Evolutionary conservation across 2,113 vertebrate genomes (phyloP), one percentile per base, ranked within the genome.

Genomic region (Erinaceus europaeus): DNA sequence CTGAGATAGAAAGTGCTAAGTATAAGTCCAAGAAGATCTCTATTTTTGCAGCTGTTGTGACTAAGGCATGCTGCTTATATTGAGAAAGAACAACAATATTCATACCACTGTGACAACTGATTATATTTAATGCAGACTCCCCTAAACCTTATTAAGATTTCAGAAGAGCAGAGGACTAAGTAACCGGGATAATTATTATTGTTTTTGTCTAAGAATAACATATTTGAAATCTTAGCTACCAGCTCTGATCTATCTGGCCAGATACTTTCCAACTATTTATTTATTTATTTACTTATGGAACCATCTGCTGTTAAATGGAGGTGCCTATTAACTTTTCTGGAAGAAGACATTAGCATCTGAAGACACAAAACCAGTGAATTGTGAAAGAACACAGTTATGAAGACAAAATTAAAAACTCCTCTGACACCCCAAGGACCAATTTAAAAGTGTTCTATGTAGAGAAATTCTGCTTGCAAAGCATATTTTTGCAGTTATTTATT

Each of bases 311-410:
- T n/a, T 85, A 79, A 85, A 72, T 77, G 48, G 74, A 95, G 89
- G 76, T 80, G 29, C 74, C 79, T 96, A 78, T 95, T 94, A 72
- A 90, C 89, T 91, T 96, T 94, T 78, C 83, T 9, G 88, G 94
- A 65, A 95, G 94, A 95, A 74, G 93, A 93, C 93, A 91, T 92
- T 1, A 84, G 44, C 84, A 93, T 95, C 83, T 91, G 94, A 97
- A 97, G 95, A 95, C 91, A 95, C 82, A 94, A 92, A 93, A 90
- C 86, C 93, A 93, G 48, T 65, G 94, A 94, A 93, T 94, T 95
- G 92, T 95, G 94, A 93, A 93, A 91, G 93, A 95, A 96, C 79
- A 93, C 88, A 93, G 88, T 88, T 9, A 96, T 94, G 96, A 82
- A 89, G 85, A 89, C 55, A 86, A 96, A 92, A 95, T 94, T 74